These are phyloP conservation scores for Dysidea cf. avara DNA, from an alignment of 37 sponge, comb jelly and placozoan species.

Conservation along the genomic window DNA sequence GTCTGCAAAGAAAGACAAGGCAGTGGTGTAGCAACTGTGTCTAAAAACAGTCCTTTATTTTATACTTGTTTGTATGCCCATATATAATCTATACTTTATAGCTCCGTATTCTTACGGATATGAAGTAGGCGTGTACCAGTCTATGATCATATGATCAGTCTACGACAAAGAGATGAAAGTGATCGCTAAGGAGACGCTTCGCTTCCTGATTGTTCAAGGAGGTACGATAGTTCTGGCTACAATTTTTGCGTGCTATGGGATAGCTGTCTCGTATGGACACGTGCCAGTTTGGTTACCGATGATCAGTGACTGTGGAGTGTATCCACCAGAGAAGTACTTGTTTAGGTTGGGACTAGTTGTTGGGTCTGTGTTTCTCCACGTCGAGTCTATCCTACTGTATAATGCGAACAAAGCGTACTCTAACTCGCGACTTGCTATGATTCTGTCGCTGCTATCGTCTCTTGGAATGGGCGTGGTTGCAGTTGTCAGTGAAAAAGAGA, in stretches of 20 bases:
- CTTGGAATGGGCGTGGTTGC: conserved; percentile 27
- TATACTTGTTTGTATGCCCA: too few relatives aligned
- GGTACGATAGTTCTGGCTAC: background rate
- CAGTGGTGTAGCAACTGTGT: too few relatives aligned
- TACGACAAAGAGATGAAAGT: too few relatives aligned
- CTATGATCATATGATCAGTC: too few relatives aligned
- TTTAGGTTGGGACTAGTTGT: conserved; percentile 27
- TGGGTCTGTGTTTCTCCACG: conserved; percentile 10
- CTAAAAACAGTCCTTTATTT: too few relatives aligned
- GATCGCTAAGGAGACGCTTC: too few relatives aligned
- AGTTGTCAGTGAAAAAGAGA: conserved; percentile 39
- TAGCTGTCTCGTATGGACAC: conserved; percentile 32
- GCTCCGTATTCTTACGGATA: too few relatives aligned
- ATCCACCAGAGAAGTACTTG: conserved; percentile 40
- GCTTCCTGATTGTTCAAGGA: too few relatives aligned
- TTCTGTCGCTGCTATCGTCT: conserved; percentile 1
- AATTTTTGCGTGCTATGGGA: conserved; percentile 27
- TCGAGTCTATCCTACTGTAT: conserved; percentile 25
- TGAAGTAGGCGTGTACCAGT: too few relatives aligned
- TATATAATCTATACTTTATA: too few relatives aligned
- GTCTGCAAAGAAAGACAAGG: too few relatives aligned
- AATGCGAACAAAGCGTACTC: conserved; percentile 26
- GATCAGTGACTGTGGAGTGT: conserved; percentile 52
- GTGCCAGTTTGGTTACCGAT: conserved; percentile 42
- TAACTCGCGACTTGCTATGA: background rate